phyloP scores from a whole-genome alignment of 1,140 invertebrate genomes.

The Ditylenchus dipsaci region DNA sequence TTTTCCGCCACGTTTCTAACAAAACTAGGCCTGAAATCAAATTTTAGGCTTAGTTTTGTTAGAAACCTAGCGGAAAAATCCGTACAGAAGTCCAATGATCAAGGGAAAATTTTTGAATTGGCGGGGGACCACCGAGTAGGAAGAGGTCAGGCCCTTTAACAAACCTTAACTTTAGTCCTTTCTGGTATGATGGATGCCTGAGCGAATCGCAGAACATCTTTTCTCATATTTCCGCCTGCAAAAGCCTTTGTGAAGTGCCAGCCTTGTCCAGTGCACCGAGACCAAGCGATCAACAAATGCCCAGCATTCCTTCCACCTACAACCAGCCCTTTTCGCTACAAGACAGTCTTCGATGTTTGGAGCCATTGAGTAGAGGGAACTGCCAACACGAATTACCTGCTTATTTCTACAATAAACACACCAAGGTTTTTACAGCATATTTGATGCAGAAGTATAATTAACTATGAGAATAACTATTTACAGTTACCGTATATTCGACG shows the following conservation, averaged over 20 bases:
- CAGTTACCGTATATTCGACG: too few relatives aligned
- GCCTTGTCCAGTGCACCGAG: not conserved
- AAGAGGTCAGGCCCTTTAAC: too few relatives aligned
- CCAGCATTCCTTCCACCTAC: not conserved
- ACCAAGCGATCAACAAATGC: not conserved
- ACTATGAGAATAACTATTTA: too few relatives aligned
- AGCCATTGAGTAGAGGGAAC: conserved; percentile 23
- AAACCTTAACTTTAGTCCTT: conserved; percentile 7
- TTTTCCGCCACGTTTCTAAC: too few relatives aligned
- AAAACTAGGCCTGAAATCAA: too few relatives aligned
- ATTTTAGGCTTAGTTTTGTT: too few relatives aligned
- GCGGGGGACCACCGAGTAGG: too few relatives aligned
- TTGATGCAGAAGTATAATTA: too few relatives aligned
- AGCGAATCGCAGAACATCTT: conserved; percentile 53
- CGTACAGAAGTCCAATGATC: too few relatives aligned
- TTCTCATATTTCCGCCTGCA: conserved; percentile 35
- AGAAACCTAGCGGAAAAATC: too few relatives aligned
- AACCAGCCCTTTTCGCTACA: not conserved
- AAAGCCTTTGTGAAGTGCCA: conserved; percentile 40
- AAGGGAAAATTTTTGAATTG: too few relatives aligned
- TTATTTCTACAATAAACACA: conserved; percentile 39
- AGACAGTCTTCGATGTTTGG: conserved; percentile 36
- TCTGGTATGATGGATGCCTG: conserved; percentile 54
- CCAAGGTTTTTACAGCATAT: too few relatives aligned
- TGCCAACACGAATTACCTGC: conserved; percentile 32